Base-by-base conservation (phyloP, 2,888 invertebrate genomes). In the Hypomecis punctinalis region DNA sequence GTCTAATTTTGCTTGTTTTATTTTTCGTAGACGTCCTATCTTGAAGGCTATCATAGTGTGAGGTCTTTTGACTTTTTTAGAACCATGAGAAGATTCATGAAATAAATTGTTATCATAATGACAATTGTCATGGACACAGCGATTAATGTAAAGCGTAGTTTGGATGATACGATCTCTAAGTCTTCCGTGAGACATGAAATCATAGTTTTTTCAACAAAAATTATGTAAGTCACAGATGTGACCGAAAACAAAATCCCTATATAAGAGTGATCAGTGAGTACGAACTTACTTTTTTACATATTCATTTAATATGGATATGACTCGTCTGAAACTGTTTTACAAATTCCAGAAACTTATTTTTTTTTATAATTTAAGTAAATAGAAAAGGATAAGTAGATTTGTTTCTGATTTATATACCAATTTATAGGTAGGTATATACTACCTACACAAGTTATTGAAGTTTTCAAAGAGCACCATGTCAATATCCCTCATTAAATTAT, bases 91-190 rank as follows among this genome's bases (percentile, higher is more conserved):
- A 83, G 82, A 82, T 80, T 84, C 79, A 81, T 83, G 81, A 83
- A 86, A 87, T 87, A 86, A 85, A 88, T 89, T 85, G 86, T 85
- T 85, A 84, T 82, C 73, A 78, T 77, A 85, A 91, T 89, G 79
- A 71, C 79, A 84, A 85, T 83, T 81, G 80, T 75, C 74, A 77
- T 77, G 82, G 83, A 79, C 82, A 83, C 78, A 76, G 78, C 83
- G 85, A 87, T 90, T 89, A 87, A 85, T 84, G 81, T 85, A 83
- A 86, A 86, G 86, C 79, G 81, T 79, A 82, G 84, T 88, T 87
- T 85, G 89, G 83, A 86, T 81, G 88, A 91, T 89, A 89, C 82
- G 80, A 90, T 91, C 87, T 82, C 76, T 74, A 79, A 76, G 76
- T 78, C 80, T 85, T 85, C 85, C 88, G 90, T 89, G 90, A 85